phyloP scores from a whole-genome alignment of 2,113 vertebrate genomes.

The Daboia siamensis region DNA sequence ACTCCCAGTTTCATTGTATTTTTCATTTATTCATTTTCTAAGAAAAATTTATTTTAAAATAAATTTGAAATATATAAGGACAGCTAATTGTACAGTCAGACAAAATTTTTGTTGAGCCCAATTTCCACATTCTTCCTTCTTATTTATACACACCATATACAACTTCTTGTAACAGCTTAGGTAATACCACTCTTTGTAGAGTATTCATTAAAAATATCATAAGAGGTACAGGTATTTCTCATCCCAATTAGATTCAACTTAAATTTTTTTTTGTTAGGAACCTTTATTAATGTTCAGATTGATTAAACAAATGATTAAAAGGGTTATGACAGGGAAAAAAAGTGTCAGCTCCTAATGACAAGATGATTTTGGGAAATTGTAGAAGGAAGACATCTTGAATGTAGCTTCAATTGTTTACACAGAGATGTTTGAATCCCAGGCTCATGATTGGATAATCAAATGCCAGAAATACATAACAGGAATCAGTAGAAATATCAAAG shows the following conservation, averaged over 20 bases:
- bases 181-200: neutral
- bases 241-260: neutral
- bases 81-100: neutral
- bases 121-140: neutral
- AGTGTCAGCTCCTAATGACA: neutral
- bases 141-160: neutral
- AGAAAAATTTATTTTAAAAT: conserved; percentile 22
- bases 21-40: neutral
- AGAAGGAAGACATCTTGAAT: neutral
- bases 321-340: neutral
- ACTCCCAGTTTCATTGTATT: conserved; percentile 29
- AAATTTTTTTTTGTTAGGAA: neutral
- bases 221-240: neutral
- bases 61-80: conserved; percentile 4
- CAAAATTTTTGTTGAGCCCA: neutral
- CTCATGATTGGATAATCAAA: neutral
- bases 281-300: neutral
- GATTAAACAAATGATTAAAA: neutral
- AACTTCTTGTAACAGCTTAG: neutral
- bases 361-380: neutral
- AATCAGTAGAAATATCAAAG: neutral
- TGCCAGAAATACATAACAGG: neutral
- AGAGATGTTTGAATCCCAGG: neutral
- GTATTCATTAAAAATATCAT: neutral
- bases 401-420: neutral